Percentiles rank a stretch among this genome's conserved stretches.
phyloP scores from a whole-genome alignment of 1,140 invertebrate species.

The Drosophila yakuba region DNA sequence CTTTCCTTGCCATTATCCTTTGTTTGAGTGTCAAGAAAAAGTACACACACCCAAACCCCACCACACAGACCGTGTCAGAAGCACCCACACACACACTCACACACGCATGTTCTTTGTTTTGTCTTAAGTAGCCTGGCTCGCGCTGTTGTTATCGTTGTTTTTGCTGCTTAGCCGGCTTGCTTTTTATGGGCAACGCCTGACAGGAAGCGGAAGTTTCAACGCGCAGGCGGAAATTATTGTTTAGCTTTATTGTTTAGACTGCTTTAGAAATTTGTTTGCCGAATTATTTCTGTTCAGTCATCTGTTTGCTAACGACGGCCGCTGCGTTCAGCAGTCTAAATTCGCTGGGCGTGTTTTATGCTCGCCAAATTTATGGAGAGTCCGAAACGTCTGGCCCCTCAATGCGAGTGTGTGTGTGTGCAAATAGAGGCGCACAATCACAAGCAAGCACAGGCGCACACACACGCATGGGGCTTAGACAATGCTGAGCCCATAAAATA shows the following conservation, averaged over 20 bases:
- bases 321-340: constrained; percentile 34
- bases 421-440: constrained; percentile 4
- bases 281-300: constrained; percentile 78
- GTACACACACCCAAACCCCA: constrained; percentile 10
- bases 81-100: constrained; percentile 26
- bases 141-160: constrained; percentile 33
- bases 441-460: constrained; percentile 3
- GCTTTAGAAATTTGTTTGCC: constrained; percentile 80
- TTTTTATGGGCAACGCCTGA: constrained; percentile 61
- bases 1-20: constrained; percentile 28
- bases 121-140: constrained; percentile 63
- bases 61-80: not conserved
- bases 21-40: constrained; percentile 68
- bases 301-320: constrained; percentile 43
- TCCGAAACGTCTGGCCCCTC: constrained; percentile 36
- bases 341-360: constrained; percentile 65
- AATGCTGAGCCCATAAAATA: constrained; percentile 47
- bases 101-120: constrained; percentile 54
- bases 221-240: constrained; percentile 78
- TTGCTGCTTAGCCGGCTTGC: constrained; percentile 30
- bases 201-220: constrained; percentile 80
- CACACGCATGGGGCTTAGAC: constrained; percentile 12
- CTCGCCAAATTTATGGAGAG: constrained; percentile 63
- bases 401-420: constrained; percentile 40
- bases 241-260: constrained; percentile 80